These are phyloP conservation scores for Linnaemya tessellans DNA, from an alignment of 2,888 invertebrate genomes.

Conservation along the genomic window DNA sequence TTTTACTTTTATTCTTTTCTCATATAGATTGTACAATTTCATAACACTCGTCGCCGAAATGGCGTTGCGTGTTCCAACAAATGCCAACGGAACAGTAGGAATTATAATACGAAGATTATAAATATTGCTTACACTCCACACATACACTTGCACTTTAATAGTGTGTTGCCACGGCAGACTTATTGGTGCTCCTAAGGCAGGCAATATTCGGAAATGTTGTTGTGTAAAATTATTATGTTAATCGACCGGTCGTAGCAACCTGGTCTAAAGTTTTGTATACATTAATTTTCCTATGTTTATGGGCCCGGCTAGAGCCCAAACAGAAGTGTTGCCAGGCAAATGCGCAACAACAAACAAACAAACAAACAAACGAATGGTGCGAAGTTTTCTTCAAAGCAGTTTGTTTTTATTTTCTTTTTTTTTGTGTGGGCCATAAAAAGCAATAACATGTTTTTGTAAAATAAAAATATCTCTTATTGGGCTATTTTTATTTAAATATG, in stretches of 20 bases:
- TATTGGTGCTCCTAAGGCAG: too few relatives aligned
- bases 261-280: neutral
- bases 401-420: neutral
- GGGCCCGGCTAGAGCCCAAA: neutral
- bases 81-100: constrained; percentile 69
- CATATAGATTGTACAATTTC: constrained; percentile 56
- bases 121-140: constrained; percentile 13
- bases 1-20: neutral
- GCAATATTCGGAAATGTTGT: neutral
- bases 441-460: neutral
- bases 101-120: constrained; percentile 51
- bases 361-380: neutral
- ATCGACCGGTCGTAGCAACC: neutral
- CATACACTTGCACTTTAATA: neutral
- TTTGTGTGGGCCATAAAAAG: too few relatives aligned
- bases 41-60: constrained; percentile 68
- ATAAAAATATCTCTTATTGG: neutral
- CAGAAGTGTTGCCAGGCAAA: constrained; percentile 38
- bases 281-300: neutral
- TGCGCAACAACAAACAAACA: neutral
- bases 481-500: neutral
- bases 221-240: too few relatives aligned
- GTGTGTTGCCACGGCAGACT: neutral
- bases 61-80: constrained; percentile 69
- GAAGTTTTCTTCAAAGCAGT: neutral